Evolutionary conservation across 2,888 invertebrate species (phyloP).

Genomic region (Parapristionchus giblindavisi): DNA sequence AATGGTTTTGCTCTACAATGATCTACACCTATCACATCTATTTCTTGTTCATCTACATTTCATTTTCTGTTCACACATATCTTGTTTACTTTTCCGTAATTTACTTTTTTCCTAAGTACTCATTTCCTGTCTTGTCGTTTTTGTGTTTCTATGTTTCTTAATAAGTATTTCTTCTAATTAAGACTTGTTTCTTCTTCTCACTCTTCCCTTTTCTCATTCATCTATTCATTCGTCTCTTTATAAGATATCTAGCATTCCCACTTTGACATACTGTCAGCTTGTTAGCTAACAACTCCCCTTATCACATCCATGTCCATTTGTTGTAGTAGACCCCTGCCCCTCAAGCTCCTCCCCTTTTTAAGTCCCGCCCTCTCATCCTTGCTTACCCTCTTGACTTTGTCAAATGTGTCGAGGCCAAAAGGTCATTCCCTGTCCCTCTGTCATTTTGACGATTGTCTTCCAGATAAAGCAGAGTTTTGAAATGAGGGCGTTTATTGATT

Average conservation of each 20-base stretch:
- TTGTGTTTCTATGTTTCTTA: neutral
- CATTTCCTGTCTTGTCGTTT: neutral
- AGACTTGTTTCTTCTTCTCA: constrained; percentile 13
- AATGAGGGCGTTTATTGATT: too few relatives aligned
- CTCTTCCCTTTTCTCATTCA: too few relatives aligned
- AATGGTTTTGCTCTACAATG: too few relatives aligned
- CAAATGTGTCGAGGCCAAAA: constrained; percentile 33
- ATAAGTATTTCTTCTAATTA: constrained; percentile 1
- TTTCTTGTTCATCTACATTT: too few relatives aligned
- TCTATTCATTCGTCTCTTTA: too few relatives aligned
- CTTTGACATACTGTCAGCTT: constrained; percentile 4
- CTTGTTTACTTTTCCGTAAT: too few relatives aligned
- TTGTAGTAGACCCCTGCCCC: neutral
- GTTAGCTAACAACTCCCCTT: neutral
- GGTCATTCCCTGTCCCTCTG: constrained; percentile 7
- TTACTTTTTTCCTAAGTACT: constrained; percentile 15
- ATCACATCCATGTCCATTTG: too few relatives aligned
- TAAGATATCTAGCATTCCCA: too few relatives aligned
- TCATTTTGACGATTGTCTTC: too few relatives aligned
- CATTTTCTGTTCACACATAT: too few relatives aligned
- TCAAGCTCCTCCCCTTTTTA: neutral
- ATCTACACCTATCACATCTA: too few relatives aligned
- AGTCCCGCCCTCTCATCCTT: neutral
- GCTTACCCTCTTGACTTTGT: constrained; percentile 32
- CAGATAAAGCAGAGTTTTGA: too few relatives aligned